Conservation (phyloP, 1,140 invertebrate genomes). For the Cyclargus thomasi region DNA sequence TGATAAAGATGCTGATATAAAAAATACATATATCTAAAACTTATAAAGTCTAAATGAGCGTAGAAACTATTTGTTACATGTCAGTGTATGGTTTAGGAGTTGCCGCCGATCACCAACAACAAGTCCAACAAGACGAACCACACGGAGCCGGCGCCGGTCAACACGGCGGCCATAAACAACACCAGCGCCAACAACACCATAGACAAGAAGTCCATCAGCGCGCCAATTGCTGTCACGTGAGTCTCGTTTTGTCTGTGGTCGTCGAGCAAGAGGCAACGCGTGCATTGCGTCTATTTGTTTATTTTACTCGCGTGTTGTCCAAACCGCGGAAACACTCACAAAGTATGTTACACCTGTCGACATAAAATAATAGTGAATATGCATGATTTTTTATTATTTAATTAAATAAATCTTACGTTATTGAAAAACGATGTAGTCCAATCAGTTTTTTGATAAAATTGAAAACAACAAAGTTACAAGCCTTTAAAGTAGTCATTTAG, state of each 20-base stretch:
- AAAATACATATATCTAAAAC: constrained; percentile 16
- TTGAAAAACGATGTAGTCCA: no score
- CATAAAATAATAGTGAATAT: no score
- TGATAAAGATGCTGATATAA: constrained; percentile 17
- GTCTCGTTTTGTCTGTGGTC: constrained; percentile 26
- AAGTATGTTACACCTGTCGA: no score
- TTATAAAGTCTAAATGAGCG: neutral
- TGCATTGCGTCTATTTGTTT: no score
- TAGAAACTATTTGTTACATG: neutral
- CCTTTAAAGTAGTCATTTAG: no score
- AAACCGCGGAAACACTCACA: no score
- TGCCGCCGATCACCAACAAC: constrained; percentile 75
- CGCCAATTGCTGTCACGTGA: constrained; percentile 66
- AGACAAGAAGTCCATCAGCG: constrained; percentile 65
- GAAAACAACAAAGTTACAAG: no score
- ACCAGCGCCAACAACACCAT: constrained; percentile 68
- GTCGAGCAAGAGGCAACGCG: no score
- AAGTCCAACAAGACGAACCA: constrained; percentile 43
- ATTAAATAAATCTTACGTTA: no score
- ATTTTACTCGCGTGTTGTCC: no score
- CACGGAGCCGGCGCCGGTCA: constrained; percentile 36
- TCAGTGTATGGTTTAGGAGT: constrained; percentile 39
- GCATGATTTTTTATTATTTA: no score
- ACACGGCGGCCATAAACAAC: constrained; percentile 47
- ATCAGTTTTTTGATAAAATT: no score